phyloP scores from a whole-genome alignment of 1,140 invertebrate genomes.

The Augochlora pura region DNA sequence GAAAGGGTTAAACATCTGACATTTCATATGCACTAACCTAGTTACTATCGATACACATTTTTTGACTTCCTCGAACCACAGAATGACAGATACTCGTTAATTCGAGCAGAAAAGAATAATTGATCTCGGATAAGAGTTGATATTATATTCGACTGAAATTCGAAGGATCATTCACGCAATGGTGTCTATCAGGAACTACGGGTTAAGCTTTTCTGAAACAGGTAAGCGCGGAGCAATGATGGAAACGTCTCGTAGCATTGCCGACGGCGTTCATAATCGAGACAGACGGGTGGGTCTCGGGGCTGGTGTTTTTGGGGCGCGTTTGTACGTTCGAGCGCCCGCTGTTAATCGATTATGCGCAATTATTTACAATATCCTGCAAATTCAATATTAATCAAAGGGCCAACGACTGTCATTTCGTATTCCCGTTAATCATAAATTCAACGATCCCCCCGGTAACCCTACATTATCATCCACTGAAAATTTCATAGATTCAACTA shows the following conservation, averaged over 20 bases:
- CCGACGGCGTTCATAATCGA: constrained; percentile 33
- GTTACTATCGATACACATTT: too few species aligned
- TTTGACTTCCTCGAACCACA: too few species aligned
- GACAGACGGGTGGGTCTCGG: not conserved
- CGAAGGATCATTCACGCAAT: not conserved
- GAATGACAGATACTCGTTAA: too few species aligned
- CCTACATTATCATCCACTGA: constrained; percentile 13
- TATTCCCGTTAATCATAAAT: constrained; percentile 44
- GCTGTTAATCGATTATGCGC: constrained; percentile 42
- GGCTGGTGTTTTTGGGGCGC: constrained; percentile 25
- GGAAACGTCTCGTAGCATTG: constrained; percentile 9
- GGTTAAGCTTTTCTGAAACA: not conserved
- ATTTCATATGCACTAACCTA: too few species aligned
- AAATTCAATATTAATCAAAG: constrained; percentile 51
- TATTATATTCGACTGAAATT: too few species aligned
- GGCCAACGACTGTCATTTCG: constrained; percentile 46
- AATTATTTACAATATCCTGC: constrained; percentile 49
- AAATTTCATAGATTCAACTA: constrained; percentile 24
- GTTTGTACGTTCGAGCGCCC: constrained; percentile 24
- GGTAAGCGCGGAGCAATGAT: constrained; percentile 19
- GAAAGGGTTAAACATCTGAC: too few species aligned
- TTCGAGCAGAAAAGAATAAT: not conserved
- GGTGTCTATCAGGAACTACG: not conserved
- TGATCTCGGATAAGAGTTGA: not conserved
- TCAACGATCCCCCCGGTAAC: constrained; percentile 14